phyloP scores from a whole-genome alignment of 2,797 vertebrate species.

The Lagodon rhomboides region DNA sequence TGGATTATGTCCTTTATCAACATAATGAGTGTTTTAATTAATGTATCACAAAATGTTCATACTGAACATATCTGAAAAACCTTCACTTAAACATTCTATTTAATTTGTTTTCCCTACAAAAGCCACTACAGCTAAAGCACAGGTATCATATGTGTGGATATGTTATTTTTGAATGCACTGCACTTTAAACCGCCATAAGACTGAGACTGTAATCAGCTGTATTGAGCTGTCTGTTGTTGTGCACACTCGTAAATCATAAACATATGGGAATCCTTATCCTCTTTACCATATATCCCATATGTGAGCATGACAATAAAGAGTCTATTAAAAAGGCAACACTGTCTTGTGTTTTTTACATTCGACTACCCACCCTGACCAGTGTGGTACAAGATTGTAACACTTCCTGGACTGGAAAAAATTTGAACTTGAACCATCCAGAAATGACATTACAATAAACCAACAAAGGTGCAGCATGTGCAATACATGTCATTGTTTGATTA shows the following conservation, averaged over 20 bases:
- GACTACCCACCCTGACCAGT: background rate
- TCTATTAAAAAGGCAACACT: background rate
- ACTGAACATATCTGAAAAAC: background rate
- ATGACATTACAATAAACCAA: background rate
- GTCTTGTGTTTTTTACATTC: background rate
- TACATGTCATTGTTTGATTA: background rate
- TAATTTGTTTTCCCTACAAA: background rate
- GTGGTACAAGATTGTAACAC: background rate
- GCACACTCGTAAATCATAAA: background rate
- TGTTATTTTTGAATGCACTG: background rate
- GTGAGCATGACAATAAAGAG: background rate
- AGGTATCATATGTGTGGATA: background rate
- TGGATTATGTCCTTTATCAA: background rate
- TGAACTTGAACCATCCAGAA: background rate
- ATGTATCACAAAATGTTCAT: background rate
- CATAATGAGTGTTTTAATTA: background rate
- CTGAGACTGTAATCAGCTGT: background rate
- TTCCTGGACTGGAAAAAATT: background rate
- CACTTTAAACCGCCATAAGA: background rate
- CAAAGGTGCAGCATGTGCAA: background rate
- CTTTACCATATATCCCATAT: background rate
- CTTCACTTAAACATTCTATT: background rate
- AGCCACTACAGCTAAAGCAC: background rate
- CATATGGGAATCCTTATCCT: no score
- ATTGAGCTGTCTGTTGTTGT: background rate